Percentiles rank a stretch among this genome's conserved stretches.
These are phyloP conservation scores for Drosophila setifemur DNA, from an alignment of 1,140 invertebrate genomes.

Conservation along the genomic window DNA sequence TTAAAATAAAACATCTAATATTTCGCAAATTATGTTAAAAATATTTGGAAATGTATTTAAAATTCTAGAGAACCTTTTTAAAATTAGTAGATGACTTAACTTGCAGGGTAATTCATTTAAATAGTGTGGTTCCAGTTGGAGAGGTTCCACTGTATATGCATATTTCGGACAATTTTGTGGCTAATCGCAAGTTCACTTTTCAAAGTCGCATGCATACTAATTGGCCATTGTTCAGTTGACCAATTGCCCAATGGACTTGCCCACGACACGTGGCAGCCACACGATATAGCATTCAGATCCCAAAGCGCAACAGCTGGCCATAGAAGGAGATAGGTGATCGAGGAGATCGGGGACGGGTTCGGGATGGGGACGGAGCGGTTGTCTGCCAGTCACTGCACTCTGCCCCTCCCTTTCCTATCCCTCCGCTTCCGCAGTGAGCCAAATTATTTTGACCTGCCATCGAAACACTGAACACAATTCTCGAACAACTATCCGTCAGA, in stretches of 20 bases:
- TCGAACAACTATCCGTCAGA: background rate
- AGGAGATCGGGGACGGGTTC: too few species aligned
- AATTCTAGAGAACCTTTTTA: too few species aligned
- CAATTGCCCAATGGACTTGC: conserved; percentile 68
- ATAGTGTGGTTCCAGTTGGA: conserved; percentile 1
- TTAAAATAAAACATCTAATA: too few species aligned
- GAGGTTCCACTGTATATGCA: background rate
- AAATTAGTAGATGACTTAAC: too few species aligned
- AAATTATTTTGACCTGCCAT: conserved; percentile 71
- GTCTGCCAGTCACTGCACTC: conserved; percentile 4
- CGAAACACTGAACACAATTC: conserved; percentile 44
- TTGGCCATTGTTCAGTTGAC: conserved; percentile 41
- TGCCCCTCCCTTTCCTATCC: conserved; percentile 8
- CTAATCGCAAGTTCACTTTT: conserved; percentile 71
- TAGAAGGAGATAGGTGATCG: conserved; percentile 39
- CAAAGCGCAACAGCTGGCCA: conserved; percentile 55
- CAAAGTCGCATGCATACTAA: conserved; percentile 61
- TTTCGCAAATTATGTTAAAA: too few species aligned
- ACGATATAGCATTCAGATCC: conserved; percentile 36
- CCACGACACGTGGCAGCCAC: conserved; percentile 74
- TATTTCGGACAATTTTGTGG: conserved; percentile 20
- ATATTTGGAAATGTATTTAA: too few species aligned
- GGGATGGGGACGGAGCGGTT: background rate
- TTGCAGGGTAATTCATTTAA: too few species aligned
- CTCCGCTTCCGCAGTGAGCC: conserved; percentile 55